Base-by-base conservation (phyloP, 2,113 vertebrate species). In the Columbina picui region DNA sequence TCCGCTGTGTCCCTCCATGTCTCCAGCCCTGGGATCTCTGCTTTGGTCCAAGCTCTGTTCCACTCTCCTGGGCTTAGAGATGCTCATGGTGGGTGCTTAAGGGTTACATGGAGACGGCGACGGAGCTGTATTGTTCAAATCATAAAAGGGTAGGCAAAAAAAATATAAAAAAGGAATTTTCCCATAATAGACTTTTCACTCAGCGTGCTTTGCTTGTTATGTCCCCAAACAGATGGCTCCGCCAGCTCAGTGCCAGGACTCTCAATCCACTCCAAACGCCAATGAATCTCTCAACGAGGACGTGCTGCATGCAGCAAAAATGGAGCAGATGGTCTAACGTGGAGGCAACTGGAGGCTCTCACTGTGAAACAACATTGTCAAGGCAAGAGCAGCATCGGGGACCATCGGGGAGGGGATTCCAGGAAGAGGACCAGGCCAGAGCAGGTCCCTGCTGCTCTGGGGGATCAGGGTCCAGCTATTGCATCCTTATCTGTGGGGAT, bases 401-500 rank as follows among this genome's bases (percentile, higher is more conserved):
- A 77, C 20, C 8, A 14, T 16, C 0, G 7, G 23, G 21, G 43
- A 1, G 3, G n/a, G 79, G 56, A 12, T 14, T 39, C 30, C 16
- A 67, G 79, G 83, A 49, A 5, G 41, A 41, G 57, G 27, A 63
- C 25, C 0, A 5, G 1, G 43, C 8, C n/a, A 4, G 55, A 38
- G 26, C 32, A 41, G 64, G 63, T 49, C 41, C 34, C 21, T 23
- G 68, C 85, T 45, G 43, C 43, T 77, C 71, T 22, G 49, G 3
- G 65, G 36, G 57, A 36, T 6, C 30, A 14, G 65, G 68, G 30
- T 59, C 59, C 47, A 71, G 27, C 9, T 25, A 6, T 13, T 0
- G 0, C 60, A 13, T 6, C 29, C 20, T 11, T 0, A 0, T 27
- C 38, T 1, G 2, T 0, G 22, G 38, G 81, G n/a, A 38, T 17